Base-by-base conservation (phyloP, 2,113 vertebrate species). In the Nestor notabilis region DNA sequence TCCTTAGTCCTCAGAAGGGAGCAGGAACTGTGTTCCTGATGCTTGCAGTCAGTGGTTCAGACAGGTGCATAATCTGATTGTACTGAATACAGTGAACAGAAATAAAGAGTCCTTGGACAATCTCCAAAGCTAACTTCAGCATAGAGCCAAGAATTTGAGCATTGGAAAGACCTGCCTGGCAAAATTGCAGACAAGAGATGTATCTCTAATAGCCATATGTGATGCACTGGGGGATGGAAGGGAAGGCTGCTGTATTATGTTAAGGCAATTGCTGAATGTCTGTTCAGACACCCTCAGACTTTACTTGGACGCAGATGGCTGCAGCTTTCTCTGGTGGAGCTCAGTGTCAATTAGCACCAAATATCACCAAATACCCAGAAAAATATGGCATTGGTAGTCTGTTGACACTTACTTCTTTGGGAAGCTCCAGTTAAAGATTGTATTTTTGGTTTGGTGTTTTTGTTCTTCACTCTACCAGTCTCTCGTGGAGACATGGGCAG, bases 111-210 rank as follows among this genome's bases (percentile, higher is more conserved):
- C 52, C 83, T 92, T 95, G 89, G 69, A 83, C 64, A 75, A 6
- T 55, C 91, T 95, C 94, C 95, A 94, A 89, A 93, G 60, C n/a
- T 63, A 81, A 78, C 50, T 91, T 93, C 46, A 87, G 60, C 69
- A 47, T 1, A 44, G 27, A 83, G 77, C 81, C 89, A 91, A 91
- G 87, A 96, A 95, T 83, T 12, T 52, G 60, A 87, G 46, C n/a
- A 61, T 81, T 89, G 74, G 60, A 92, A 94, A 89, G 87, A 84
- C 47, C 76, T 68, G 64, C 43, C 64, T 90, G 64, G 64, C 72
- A 87, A 81, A 77, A 65, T 0, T 63, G 77, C 50, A 95, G 46
- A 77, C 50, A 78, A 43, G 20, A 44, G 47, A 78, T 89, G 23
- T 86, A 25, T 89, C 68, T 93, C 46, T 78, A 33, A 55, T 84